Base-by-base conservation (phyloP, 2,888 invertebrate genomes). In the Auanema sp. region DNA sequence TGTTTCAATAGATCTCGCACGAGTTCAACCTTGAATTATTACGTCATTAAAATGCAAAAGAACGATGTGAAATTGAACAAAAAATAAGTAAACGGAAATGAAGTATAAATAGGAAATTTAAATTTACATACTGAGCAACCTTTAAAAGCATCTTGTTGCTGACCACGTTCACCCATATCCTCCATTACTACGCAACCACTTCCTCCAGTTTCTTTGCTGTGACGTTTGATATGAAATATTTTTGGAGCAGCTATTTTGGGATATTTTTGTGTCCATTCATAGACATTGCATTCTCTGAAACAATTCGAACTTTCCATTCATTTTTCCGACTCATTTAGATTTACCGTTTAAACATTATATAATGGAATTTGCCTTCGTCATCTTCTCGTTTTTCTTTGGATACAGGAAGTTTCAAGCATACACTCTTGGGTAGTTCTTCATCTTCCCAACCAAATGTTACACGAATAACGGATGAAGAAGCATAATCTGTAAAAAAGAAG, bases 361-460 rank as follows among this genome's bases (percentile, higher is more conserved):
- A 75, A 49, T 76, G 76, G 60, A 75, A 69, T 41, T 75, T 72
- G 25, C 75, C 75, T 23, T 76, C 71, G 21, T 79, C 76, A 44
- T 72, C 71, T 21, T 71, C 75, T 14, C 70, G 50, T 23, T 72
- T 69, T 56, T 72, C 71, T 25, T 68, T 69, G 0, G 71, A 65
- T 10, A 76, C 75, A 5, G 76, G 78, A 14, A 78, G 74, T 47
- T 79, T 79, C 33, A 79, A 60, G 10, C 79, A 76, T 8, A 79
- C 77, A 61, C 73, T 77, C 41, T 67, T 68, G 10, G 79, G 79
- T 6, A 79, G 66, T 12, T 64, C 69, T 10, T 76, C 71, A 41
- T 72, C 66, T 42, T 78, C 78, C 79, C 79, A 79, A n/a, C 77
- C 79, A 47, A 79, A 76, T n/a, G 79, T 79, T 1, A 79, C 75